Percentiles rank a stretch among this genome's conserved stretches.
phyloP scores from a whole-genome alignment of 2,113 vertebrate genomes.

The Pan paniscus region DNA sequence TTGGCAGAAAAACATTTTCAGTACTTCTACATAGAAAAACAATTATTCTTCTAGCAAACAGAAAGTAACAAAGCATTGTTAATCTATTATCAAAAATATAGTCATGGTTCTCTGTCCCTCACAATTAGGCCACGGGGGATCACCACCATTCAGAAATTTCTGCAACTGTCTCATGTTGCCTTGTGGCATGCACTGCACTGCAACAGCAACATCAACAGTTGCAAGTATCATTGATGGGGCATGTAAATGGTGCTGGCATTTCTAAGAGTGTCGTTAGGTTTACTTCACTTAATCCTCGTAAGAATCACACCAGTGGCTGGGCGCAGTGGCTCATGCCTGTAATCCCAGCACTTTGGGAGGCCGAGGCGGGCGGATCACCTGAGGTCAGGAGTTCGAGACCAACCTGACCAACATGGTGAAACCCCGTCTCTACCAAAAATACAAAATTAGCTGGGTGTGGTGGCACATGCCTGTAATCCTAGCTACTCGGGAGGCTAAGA shows the following conservation, averaged over 20 bases:
- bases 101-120: background rate
- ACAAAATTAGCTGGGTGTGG: too few relatives aligned
- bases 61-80: background rate
- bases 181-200: fast-evolving
- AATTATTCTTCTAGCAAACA: background rate
- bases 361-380: too few relatives aligned
- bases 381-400: too few relatives aligned
- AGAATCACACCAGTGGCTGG: background rate
- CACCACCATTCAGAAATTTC: background rate
- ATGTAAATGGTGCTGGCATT: background rate
- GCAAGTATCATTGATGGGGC: fast-evolving
- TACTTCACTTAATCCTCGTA: background rate
- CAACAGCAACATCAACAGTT: fast-evolving
- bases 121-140: background rate
- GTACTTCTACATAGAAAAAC: background rate
- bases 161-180: background rate
- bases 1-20: conserved; percentile 31
- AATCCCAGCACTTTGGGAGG: too few relatives aligned
- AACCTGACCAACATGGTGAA: too few relatives aligned
- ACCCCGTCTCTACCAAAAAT: too few relatives aligned
- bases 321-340: fast-evolving
- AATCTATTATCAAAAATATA: background rate
- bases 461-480: too few relatives aligned
- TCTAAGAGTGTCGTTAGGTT: background rate
- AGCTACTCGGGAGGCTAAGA: too few relatives aligned